These are phyloP conservation scores for Trachelus tabidus DNA, from an alignment of 2,888 invertebrate genomes.

Conservation along the genomic window DNA sequence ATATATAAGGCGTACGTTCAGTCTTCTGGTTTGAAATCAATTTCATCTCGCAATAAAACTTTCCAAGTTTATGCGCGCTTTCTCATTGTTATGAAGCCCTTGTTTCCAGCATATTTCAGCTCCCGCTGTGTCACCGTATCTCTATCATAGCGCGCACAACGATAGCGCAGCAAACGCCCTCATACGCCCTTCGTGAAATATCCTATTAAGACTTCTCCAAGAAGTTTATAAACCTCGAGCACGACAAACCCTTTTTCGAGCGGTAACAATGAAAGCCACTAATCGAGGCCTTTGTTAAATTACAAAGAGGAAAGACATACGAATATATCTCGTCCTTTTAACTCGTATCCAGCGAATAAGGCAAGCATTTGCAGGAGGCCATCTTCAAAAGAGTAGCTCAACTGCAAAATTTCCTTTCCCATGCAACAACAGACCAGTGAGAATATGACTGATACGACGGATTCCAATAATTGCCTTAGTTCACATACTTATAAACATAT, in stretches of 20 bases:
- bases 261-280: not conserved
- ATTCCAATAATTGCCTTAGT: no score
- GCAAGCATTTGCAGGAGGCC: not conserved
- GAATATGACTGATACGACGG: not conserved
- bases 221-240: not conserved
- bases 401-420: not conserved
- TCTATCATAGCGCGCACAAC: not conserved
- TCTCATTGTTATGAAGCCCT: conserved; percentile 3
- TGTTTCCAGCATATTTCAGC: conserved; percentile 2
- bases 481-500: no score
- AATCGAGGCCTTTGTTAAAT: not conserved
- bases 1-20: not conserved
- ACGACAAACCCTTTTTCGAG: not conserved
- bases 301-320: not conserved
- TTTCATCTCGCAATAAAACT: conserved; percentile 5
- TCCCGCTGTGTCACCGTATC: not conserved
- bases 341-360: not conserved
- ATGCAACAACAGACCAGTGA: not conserved
- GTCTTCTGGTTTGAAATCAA: not conserved
- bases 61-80: not conserved
- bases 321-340: not conserved
- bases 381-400: not conserved
- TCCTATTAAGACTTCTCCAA: not conserved
- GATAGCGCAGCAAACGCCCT: not conserved
- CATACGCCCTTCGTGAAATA: not conserved